Percentiles rank a stretch among this genome's conserved stretches.
These are phyloP conservation scores for Oncorhynchus tshawytscha DNA, from an alignment of 2,113 vertebrate genomes.

Conservation along the genomic window DNA sequence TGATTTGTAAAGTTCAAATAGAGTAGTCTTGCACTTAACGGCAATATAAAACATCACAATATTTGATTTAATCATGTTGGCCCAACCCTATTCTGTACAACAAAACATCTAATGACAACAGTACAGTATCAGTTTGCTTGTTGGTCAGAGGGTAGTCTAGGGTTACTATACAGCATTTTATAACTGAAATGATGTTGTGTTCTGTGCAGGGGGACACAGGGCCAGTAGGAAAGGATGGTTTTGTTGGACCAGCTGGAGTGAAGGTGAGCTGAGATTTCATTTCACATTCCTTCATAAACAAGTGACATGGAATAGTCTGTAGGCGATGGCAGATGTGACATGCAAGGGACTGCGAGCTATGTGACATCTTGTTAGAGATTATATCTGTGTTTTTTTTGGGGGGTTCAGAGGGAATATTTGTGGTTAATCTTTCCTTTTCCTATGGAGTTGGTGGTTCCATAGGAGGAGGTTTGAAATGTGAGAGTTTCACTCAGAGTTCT, in stretches of 20 bases:
- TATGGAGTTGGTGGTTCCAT: neutral
- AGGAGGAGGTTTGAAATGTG: neutral
- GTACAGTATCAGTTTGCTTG: too few relatives aligned
- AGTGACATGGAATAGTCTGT: neutral
- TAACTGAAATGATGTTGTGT: neutral
- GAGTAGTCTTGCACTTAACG: too few relatives aligned
- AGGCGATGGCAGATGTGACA: neutral
- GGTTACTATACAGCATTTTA: neutral
- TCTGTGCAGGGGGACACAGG: neutral
- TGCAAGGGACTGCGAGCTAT: neutral
- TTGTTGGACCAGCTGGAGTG: neutral
- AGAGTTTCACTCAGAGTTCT: neutral
- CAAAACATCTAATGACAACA: too few relatives aligned
- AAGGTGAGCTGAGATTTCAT: neutral
- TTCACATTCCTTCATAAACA: neutral
- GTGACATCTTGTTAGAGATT: neutral
- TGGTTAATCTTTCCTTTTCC: neutral
- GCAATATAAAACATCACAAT: too few relatives aligned
- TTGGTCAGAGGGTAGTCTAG: neutral
- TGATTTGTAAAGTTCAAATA: too few relatives aligned
- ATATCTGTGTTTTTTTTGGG: neutral
- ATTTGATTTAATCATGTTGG: too few relatives aligned
- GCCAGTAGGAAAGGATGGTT: neutral
- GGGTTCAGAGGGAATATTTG: neutral
- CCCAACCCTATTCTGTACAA: neutral